Evolutionary conservation across 1,140 invertebrate genomes (phyloP), one percentile per base, ranked within the genome.

Genomic region (Spodoptera frugiperda): DNA sequence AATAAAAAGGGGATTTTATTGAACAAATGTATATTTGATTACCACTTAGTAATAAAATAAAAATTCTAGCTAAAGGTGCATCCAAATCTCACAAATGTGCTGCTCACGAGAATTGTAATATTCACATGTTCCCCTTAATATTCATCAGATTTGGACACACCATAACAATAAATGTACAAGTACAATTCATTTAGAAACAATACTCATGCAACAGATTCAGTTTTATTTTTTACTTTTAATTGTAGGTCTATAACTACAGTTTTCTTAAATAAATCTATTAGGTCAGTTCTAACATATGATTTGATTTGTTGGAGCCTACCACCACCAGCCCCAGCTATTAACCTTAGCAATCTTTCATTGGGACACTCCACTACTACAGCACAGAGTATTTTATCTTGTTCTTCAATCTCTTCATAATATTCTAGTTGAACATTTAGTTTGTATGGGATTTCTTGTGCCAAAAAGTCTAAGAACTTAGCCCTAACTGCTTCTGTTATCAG

Each of bases 391-490:
- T 93, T 93, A 81, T 96, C 95, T 94, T 85, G 95, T 82, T 95
- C 93, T 19, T 95, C 89, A 63, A 94, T 89, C 12, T 95, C 88
- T 77, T 96, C 95, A 85, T 96, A 96, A 88, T 96, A 96, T 87
- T 97, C 97, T 1, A 97, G 82, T 70, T 95, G 85, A 30, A 96
- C 94, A 77, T 95, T 89, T 1, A 98, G 87, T 63, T 93, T 95
- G 83, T 99, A 99, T 2, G 98, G 98, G 49, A 99, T 95, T 94
- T 98, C 97, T 80, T 98, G 94, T 1, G 96, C 95, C 55, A 98
- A 93, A 88, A 96, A 94, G 86, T 99, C 97, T 44, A 99, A 88
- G 14, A 98, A 94, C 83, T 96, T 97, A 21, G 98, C 97, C 82
- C 96, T 95, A 0, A 99, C 96, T 51, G 96, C 96, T 77, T 96